phyloP scores from a whole-genome alignment of 2,888 invertebrate genomes.

The Acanthopleura granulata region DNA sequence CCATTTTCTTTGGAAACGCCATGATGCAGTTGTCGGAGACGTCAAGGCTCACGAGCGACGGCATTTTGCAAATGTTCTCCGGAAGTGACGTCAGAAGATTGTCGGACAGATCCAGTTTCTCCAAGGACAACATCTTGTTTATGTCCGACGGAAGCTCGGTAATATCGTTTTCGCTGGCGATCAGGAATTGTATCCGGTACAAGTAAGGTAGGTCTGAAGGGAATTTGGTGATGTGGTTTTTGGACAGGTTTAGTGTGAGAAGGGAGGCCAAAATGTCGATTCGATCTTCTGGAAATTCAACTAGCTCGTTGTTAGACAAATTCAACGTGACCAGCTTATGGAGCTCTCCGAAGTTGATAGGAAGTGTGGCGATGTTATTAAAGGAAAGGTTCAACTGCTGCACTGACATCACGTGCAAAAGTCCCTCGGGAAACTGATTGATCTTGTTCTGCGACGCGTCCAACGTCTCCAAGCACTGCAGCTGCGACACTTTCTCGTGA shows the following conservation, averaged over 20 bases:
- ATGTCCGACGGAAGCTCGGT: conserved; percentile 59
- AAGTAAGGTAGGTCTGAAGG: conserved; percentile 64
- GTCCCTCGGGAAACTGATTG: conserved; percentile 71
- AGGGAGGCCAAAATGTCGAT: conserved; percentile 86
- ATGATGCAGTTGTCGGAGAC: conserved; percentile 63
- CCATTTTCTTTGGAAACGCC: conserved; percentile 55
- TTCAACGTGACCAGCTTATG: conserved; percentile 56
- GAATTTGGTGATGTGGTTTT: conserved; percentile 84
- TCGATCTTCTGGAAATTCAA: conserved; percentile 55
- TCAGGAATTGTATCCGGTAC: conserved; percentile 51
- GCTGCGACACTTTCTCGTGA: conserved; percentile 40
- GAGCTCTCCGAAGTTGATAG: conserved; percentile 61
- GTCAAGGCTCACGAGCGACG: conserved; percentile 53
- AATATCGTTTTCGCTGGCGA: conserved; percentile 57
- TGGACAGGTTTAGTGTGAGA: conserved; percentile 80
- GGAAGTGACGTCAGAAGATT: conserved; percentile 78
- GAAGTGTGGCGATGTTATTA: conserved; percentile 58
- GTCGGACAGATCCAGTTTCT: conserved; percentile 82
- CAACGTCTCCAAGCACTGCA: conserved; percentile 72
- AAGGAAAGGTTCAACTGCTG: conserved; percentile 57
- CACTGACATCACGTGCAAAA: conserved; percentile 48
- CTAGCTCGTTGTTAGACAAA: conserved; percentile 60
- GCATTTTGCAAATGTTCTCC: conserved; percentile 61
- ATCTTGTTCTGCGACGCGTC: conserved; percentile 74
- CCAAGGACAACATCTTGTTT: conserved; percentile 73